Conservation (phyloP, 1,140 invertebrate species). For the Leptopilina boulardi region DNA sequence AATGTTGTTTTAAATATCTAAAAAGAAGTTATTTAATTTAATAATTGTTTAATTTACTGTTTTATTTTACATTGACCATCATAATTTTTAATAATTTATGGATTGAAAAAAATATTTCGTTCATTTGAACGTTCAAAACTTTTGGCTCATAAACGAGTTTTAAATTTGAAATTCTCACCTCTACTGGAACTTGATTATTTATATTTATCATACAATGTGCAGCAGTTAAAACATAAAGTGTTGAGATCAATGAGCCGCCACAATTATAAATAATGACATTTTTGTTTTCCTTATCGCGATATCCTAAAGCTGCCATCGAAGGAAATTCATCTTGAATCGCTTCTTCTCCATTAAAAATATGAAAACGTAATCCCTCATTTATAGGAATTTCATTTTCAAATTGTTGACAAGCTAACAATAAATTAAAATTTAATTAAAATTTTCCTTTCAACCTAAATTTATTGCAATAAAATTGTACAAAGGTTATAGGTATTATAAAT, state of each 20-base stretch:
- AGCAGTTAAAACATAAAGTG: constrained; percentile 86
- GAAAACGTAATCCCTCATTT: constrained; percentile 47
- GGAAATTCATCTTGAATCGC: constrained; percentile 62
- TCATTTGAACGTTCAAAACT: too few relatives aligned
- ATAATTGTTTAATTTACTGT: too few relatives aligned
- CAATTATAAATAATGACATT: constrained; percentile 78
- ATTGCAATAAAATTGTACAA: too few relatives aligned
- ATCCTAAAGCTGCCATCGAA: constrained; percentile 67
- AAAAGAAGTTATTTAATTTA: too few relatives aligned
- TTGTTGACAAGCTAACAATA: constrained; percentile 62
- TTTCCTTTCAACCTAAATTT: not conserved
- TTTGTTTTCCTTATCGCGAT: constrained; percentile 43
- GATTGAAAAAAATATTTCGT: too few relatives aligned
- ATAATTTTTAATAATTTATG: too few relatives aligned
- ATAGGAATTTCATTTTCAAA: constrained; percentile 60
- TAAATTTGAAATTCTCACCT: constrained; percentile 53
- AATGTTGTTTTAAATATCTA: too few relatives aligned
- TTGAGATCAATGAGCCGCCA: constrained; percentile 87
- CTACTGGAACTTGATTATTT: constrained; percentile 63
- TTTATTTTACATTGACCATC: too few relatives aligned
- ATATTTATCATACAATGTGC: constrained; percentile 84
- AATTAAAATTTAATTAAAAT: not conserved
- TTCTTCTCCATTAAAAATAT: constrained; percentile 59
- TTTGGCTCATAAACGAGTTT: too few relatives aligned
- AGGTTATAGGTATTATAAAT: too few relatives aligned